Percentiles rank a stretch among this genome's conserved stretches.
Evolutionary conservation across 2,888 invertebrate genomes (phyloP).

Genomic region (Drosophila leonis): DNA sequence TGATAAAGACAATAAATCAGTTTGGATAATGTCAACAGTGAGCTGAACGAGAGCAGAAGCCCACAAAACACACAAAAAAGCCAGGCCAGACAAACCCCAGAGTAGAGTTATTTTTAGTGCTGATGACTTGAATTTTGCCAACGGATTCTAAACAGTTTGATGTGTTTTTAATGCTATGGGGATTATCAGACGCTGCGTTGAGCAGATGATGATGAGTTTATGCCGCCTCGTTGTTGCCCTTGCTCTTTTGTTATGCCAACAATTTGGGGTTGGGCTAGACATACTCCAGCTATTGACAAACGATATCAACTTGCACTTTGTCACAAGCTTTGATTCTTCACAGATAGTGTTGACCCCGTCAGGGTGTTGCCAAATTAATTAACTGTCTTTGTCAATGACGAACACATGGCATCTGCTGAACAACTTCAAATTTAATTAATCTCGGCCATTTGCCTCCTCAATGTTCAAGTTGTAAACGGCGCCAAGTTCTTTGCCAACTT

Average conservation of each 20-base stretch:
- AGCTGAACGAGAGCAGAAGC: slow-evolving; percentile 2
- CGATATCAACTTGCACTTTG: slow-evolving; percentile 41
- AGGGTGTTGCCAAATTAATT: slow-evolving; percentile 67
- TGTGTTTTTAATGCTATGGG: slow-evolving; percentile 67
- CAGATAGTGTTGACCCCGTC: slow-evolving; percentile 58
- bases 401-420: slow-evolving; percentile 35
- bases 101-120: slow-evolving; percentile 63
- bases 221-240: slow-evolving; percentile 20
- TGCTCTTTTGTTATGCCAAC: background rate
- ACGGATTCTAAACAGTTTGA: slow-evolving; percentile 58
- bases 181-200: slow-evolving; percentile 50
- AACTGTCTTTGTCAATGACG: slow-evolving; percentile 50
- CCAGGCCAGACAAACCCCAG: slow-evolving; percentile 18
- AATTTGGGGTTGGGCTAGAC: background rate
- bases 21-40: slow-evolving; percentile 67
- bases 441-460: slow-evolving; percentile 35
- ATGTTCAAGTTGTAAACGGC: slow-evolving; percentile 9
- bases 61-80: background rate
- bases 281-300: slow-evolving; percentile 55
- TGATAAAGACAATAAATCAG: slow-evolving; percentile 75
- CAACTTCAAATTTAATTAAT: slow-evolving; percentile 67
- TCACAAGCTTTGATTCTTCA: slow-evolving; percentile 14
- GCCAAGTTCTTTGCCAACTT: slow-evolving; percentile 9
- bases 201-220: slow-evolving; percentile 29
- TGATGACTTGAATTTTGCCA: slow-evolving; percentile 43